Evolutionary conservation across 2,797 vertebrate species (phyloP), one percentile per base, ranked within the genome.

Genomic region (Dermochelys coriacea): DNA sequence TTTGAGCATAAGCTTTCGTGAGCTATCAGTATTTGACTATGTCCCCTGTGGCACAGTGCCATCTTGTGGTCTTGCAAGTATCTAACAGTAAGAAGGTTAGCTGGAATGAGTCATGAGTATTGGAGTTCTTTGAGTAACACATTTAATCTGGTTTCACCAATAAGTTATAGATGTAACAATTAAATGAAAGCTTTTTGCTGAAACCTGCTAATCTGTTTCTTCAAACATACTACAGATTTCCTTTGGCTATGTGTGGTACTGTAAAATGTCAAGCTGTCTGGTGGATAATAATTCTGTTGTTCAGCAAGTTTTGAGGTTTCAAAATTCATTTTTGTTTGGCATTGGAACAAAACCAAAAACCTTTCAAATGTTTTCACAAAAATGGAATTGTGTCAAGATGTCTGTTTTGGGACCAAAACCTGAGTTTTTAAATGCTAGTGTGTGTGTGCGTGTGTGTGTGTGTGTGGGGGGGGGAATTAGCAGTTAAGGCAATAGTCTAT

Each of bases 41-140:
- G 86, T 93, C 77, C 49, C 16, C 84, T 92, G 87, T 94, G 89
- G 91, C 94, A 77, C 61, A 95, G 85, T 96, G 90, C 80, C 77
- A 89, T 96, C 90, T 84, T 85, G 80, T 91, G 89, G 86, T 49
- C 57, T 54, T 50, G 51, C 45, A 23, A 84, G 45, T 84, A 75
- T 77, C 11, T 51, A 82, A 77, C 57, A 88, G 37, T 55, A 47
- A 2, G 27, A 12, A 0, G 0, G 5, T 29, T 27, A 61, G 19
- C 14, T 8, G 0, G 25, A 15, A 4, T 19, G 12, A 37, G 5
- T 21, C 52, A 4, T 8, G 12, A 71, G 64, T 23, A 19, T 80
- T 80, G 7, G 4, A 79, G 50, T 77, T 82, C 64, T 92, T 82
- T 47, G 74, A 0, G 0, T 47, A 74, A 91, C 8, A 8, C 11